A percentile compares a stretch with the other conserved stretches of the same genome.
These are phyloP conservation scores for Corvus moneduloides DNA, from an alignment of 2,113 vertebrate genomes.

Conservation along the genomic window DNA sequence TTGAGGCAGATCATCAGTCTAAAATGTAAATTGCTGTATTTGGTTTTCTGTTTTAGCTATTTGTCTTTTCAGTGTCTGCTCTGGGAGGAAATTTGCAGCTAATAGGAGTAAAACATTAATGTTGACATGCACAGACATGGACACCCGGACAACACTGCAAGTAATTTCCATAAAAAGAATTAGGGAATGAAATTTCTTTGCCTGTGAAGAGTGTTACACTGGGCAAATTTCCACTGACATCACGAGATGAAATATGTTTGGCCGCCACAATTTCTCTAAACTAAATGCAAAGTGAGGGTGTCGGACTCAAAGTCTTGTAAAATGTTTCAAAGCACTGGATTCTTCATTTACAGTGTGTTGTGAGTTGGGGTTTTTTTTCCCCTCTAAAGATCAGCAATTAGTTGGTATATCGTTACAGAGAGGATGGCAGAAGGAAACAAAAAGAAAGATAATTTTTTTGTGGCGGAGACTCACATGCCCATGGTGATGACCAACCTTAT, in stretches of 20 bases:
- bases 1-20: slow-evolving; percentile 24
- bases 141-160: slow-evolving; percentile 15
- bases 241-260: not conserved
- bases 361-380: not conserved
- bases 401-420: not conserved
- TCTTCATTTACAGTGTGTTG: not conserved
- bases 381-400: not conserved
- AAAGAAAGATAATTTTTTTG: not conserved
- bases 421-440: not conserved
- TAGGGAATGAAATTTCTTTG: slow-evolving; percentile 5
- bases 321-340: not conserved
- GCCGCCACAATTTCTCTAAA: not conserved
- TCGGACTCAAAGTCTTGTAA: not conserved
- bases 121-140: slow-evolving; percentile 19
- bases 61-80: not conserved
- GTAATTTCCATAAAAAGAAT: slow-evolving; percentile 49
- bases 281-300: not conserved
- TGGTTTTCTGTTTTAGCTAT: slow-evolving; percentile 34
- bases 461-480: not conserved
- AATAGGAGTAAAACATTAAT: slow-evolving; percentile 27
- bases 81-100: not conserved
- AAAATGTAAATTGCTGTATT: slow-evolving; percentile 36
- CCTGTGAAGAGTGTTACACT: not conserved
- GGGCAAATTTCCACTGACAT: slow-evolving; percentile 26
- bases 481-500: not conserved